Evolutionary conservation across 2,888 invertebrate species (phyloP).

Genomic region (Villa cingulata): DNA sequence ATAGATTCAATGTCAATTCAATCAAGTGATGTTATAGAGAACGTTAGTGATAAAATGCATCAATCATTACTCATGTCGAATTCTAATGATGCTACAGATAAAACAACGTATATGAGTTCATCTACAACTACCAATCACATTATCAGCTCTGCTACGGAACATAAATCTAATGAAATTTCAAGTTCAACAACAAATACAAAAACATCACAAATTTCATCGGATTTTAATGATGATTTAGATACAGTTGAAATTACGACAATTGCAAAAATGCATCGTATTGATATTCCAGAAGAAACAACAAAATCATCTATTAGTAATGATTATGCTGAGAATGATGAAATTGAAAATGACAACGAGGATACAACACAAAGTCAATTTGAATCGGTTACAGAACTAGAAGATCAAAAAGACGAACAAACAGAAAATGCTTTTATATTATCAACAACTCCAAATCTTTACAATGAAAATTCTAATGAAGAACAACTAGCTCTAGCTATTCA

Average conservation of each 20-base stretch:
- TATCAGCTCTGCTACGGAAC: too few species aligned
- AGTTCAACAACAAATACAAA: too few species aligned
- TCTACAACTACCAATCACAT: too few species aligned
- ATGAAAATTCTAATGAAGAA: constrained; percentile 34
- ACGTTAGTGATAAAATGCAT: neutral
- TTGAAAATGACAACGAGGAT: constrained; percentile 17
- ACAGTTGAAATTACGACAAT: neutral
- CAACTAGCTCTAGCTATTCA: constrained; percentile 24
- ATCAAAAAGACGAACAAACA: constrained; percentile 17
- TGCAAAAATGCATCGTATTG: neutral
- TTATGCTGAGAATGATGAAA: too few species aligned
- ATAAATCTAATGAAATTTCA: too few species aligned
- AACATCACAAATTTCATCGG: neutral
- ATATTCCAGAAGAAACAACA: neutral
- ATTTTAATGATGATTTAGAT: neutral
- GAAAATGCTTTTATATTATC: constrained; percentile 41
- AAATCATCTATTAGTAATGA: neutral
- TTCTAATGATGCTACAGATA: too few species aligned
- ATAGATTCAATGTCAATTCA: constrained; percentile 6
- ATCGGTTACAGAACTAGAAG: neutral
- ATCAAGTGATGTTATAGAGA: neutral
- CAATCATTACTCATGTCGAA: too few species aligned
- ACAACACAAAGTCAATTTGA: constrained; percentile 35
- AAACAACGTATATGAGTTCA: too few species aligned
- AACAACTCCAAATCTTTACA: constrained; percentile 25